A percentile compares a stretch with the other conserved stretches of the same genome.
Conservation (phyloP, 2,797 vertebrate species). For the Luscinia luscinia region DNA sequence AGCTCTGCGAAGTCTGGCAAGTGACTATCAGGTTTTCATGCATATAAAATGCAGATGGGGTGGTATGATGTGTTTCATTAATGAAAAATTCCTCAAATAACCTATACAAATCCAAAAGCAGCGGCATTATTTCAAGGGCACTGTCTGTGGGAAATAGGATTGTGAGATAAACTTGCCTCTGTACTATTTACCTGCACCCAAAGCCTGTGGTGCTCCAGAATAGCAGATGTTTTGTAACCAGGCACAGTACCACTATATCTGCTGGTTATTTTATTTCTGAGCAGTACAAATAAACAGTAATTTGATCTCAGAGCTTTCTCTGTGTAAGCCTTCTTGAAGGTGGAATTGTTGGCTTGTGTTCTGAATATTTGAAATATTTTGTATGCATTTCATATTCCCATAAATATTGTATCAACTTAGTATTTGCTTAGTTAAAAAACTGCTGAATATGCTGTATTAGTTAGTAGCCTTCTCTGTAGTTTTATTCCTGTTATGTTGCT, state of each 20-base stretch:
- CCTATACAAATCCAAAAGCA: background rate
- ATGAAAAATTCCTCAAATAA: background rate
- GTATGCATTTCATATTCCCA: conserved; percentile 28
- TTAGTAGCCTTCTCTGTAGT: conserved; percentile 50
- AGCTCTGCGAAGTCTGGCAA: background rate
- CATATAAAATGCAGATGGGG: background rate
- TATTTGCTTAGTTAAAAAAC: conserved; percentile 57
- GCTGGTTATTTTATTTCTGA: conserved; percentile 15
- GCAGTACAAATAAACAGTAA: background rate
- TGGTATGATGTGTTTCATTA: background rate
- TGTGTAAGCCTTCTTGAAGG: background rate
- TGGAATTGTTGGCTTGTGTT: conserved; percentile 41
- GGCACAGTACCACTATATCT: background rate
- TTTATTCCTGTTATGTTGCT: conserved; percentile 40
- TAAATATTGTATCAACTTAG: conserved; percentile 41
- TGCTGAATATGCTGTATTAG: conserved; percentile 45
- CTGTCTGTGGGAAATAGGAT: background rate
- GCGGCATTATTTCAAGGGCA: background rate
- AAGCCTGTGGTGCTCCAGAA: background rate
- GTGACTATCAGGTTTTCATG: background rate
- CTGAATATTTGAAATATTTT: conserved; percentile 30
- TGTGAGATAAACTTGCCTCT: background rate
- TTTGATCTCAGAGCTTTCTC: background rate
- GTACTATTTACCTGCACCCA: background rate
- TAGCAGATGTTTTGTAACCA: background rate